Percentiles rank a stretch among this genome's conserved stretches.
Conservation (phyloP, 2,888 invertebrate species). For the Ptychoptera contaminata region DNA sequence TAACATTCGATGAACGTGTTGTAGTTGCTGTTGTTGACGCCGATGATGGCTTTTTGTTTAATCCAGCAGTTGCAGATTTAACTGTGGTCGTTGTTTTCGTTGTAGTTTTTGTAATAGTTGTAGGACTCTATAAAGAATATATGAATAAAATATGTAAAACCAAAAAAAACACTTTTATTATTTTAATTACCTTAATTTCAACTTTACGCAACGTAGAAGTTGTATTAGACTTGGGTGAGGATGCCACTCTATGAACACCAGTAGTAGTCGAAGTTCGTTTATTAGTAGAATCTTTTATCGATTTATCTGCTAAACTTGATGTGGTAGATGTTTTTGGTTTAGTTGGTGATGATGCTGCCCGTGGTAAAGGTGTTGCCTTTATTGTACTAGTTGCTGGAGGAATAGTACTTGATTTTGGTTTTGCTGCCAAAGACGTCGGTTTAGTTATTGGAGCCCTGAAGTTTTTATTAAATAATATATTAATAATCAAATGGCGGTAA, state of each 20-base stretch:
- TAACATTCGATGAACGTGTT: neutral
- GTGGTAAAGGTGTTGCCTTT: constrained; percentile 1
- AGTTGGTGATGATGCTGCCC: neutral
- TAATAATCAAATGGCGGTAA: neutral
- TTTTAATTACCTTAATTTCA: neutral
- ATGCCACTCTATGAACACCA: neutral
- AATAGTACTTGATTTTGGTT: neutral
- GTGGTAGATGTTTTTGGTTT: neutral
- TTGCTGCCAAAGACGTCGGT: neutral
- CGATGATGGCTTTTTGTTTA: neutral
- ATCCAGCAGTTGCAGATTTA: too few relatives aligned
- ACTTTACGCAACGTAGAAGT: neutral
- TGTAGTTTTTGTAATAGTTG: neutral
- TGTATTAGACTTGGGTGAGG: constrained; percentile 1
- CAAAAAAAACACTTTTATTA: neutral
- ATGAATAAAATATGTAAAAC: neutral
- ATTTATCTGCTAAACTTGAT: constrained; percentile 1
- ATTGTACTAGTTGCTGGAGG: neutral
- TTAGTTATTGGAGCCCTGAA: constrained; percentile 1
- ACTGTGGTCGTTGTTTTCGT: neutral
- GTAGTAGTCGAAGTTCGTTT: constrained; percentile 2
- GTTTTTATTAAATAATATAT: neutral
- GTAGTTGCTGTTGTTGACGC: constrained; percentile 5
- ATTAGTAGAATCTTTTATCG: constrained; percentile 1
- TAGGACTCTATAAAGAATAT: neutral